Evolutionary conservation across 2,113 vertebrate genomes (phyloP), one percentile per base, ranked within the genome.

Genomic region (Reinhardtius hippoglossoides): DNA sequence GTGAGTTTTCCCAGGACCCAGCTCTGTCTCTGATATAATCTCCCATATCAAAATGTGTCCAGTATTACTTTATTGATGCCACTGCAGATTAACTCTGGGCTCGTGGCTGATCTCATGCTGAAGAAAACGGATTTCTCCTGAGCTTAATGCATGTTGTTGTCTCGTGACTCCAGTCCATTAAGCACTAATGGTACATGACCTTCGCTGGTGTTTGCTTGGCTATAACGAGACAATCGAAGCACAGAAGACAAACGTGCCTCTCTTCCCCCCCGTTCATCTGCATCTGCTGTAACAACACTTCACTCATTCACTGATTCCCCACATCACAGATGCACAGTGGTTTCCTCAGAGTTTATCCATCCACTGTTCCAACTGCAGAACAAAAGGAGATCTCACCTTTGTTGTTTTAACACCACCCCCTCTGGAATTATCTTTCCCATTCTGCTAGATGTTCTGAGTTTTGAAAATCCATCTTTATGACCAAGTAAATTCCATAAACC

Each of bases 151-250:
- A 37, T 23, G 57, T 40, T 67, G 70, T 62, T 72, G 73, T 81
- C 54, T 70, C 68, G 44, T 71, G 76, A 77, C 66, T 65, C 52
- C 60, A 20, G 52, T 73, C 57, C 65, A 79, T 86, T 83, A 81
- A 60, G 57, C 76, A 27, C 55, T 78, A 74, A 78, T 73, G 59
- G 68, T n/a, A 26, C 67, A 69, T 44, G 27, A 73, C 24, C 67
- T 69, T 50, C 3, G 18, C 42, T 31, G 58, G 20, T 60, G 44
- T 64, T 68, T 67, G 42, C 58, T 13, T 4, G 52, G 63, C 58
- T 59, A 13, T 48, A 54, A 59, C 8, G 9, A 69, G 37, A n/a
- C 18, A 31, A 64, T 73, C 60, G 26, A 66, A 42, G 9, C 40
- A 42, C 40, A 42, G 31, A 31, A 31, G 31, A 31, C 31, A 31